phyloP scores from a whole-genome alignment of 2,797 vertebrate genomes.

The Hydrophis major region DNA sequence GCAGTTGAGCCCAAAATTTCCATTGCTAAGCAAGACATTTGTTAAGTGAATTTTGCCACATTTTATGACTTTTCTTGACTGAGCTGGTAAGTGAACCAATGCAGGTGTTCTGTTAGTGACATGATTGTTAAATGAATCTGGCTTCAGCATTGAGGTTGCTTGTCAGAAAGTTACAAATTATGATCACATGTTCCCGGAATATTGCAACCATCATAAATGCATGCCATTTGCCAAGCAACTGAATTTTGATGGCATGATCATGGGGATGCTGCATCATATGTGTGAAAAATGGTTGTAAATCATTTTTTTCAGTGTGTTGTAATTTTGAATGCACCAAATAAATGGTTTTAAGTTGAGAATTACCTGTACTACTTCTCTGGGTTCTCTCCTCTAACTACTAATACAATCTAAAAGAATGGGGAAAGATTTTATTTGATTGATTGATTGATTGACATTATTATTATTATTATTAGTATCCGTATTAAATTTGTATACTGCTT shows the following conservation, averaged over 20 bases:
- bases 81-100: neutral
- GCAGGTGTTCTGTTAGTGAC: neutral
- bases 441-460: no score
- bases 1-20: neutral
- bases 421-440: neutral
- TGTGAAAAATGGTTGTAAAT: neutral
- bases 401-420: neutral
- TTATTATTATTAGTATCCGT: no score
- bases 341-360: neutral
- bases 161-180: neutral
- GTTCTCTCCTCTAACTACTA: neutral
- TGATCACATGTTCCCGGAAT: neutral
- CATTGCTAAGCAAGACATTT: neutral
- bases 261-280: neutral
- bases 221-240: neutral
- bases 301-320: neutral
- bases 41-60: neutral
- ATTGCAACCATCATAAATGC: neutral
- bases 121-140: neutral
- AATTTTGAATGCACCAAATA: neutral
- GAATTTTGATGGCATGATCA: neutral
- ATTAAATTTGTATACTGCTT: neutral
- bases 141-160: neutral
- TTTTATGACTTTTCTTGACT: neutral
- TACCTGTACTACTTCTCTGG: neutral